Percentiles rank a stretch among this genome's conserved stretches.
Evolutionary conservation across 1,140 invertebrate genomes (phyloP).

Genomic region (Schmidtea mediterranea): DNA sequence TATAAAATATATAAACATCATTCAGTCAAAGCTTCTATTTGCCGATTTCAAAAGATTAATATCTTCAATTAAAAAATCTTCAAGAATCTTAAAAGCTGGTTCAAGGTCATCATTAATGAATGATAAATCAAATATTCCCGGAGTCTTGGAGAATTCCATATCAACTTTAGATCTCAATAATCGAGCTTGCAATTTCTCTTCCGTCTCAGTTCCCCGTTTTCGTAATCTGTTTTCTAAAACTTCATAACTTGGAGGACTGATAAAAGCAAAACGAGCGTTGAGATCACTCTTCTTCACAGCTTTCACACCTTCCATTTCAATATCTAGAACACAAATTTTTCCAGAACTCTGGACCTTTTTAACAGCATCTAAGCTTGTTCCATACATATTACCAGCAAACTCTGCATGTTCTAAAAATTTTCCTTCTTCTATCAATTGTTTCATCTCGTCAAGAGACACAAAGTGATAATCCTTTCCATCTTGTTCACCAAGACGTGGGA

Average conservation of each 20-base stretch:
- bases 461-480: conserved; percentile 55
- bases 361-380: conserved; percentile 59
- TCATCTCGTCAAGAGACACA: conserved; percentile 44
- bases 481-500: conserved; percentile 29
- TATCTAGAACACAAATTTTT: conserved; percentile 70
- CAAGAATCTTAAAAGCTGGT: too few species aligned
- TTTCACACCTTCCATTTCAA: conserved; percentile 81
- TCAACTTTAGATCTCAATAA: conserved; percentile 8
- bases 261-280: conserved; percentile 11
- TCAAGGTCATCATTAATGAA: too few species aligned
- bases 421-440: conserved; percentile 41
- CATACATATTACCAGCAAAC: conserved; percentile 79
- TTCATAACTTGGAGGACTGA: conserved; percentile 2
- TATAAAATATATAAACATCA: too few species aligned
- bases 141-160: too few species aligned
- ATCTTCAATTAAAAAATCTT: too few species aligned
- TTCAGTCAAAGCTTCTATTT: too few species aligned
- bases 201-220: conserved; percentile 55
- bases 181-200: conserved; percentile 43
- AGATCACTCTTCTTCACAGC: conserved; percentile 56
- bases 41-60: too few species aligned
- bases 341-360: conserved; percentile 46
- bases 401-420: conserved; percentile 72
- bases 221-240: conserved; percentile 44
- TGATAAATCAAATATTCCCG: too few species aligned